Base-by-base conservation (phyloP, 1,140 invertebrate genomes). In the Trachymyrmex cornetzi region DNA sequence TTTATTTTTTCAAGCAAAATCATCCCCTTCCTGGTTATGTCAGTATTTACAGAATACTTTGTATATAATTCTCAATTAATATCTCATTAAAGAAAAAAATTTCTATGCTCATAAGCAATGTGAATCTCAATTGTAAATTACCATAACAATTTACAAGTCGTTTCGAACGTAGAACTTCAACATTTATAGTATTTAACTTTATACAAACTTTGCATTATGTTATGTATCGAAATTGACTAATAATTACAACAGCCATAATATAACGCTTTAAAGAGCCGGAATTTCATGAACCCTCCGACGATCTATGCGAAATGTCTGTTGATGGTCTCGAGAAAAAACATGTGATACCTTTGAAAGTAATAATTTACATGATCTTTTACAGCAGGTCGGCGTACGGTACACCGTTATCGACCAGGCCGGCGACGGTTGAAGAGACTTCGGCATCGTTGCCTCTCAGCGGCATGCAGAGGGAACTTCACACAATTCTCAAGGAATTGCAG, bases 401-500 rank as follows among this genome's bases (percentile, higher is more conserved):
- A 88, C 95, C 92, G 53, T 93, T 95, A 24, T 93, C 95, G 85
- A 93, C 95, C 77, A 94, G 95, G 87, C 96, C 95, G 77, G 95
- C 95, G 74, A 96, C 96, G 12, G 96, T 96, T 87, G 96, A 96
- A 75, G 96, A 96, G 74, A 95, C 96, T 4, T 95, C 96, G 24
- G 94, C 96, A 4, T 95, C 95, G 38, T 91, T 96, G 88, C 95
- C 96, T 27, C 93, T 96, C 50, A 95, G 93, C 64, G 95, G 96
- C 12, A 95, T 96, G 34, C 96, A 97, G 88, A 94, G 96, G 59
- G 98, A 98, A 94, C 95, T 98, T 87, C 97, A 98, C 92, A 96
- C 97, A 92, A 99, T 99, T 93, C 96, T 99, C 22, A 97, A 97
- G 90, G 99, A 99, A 96, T 96, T 99, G 67, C 98, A 98, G 93